Percentiles rank a stretch among this genome's conserved stretches.
Evolutionary conservation across 2,797 vertebrate species (phyloP).

Genomic region (Holocentrus rufus): DNA sequence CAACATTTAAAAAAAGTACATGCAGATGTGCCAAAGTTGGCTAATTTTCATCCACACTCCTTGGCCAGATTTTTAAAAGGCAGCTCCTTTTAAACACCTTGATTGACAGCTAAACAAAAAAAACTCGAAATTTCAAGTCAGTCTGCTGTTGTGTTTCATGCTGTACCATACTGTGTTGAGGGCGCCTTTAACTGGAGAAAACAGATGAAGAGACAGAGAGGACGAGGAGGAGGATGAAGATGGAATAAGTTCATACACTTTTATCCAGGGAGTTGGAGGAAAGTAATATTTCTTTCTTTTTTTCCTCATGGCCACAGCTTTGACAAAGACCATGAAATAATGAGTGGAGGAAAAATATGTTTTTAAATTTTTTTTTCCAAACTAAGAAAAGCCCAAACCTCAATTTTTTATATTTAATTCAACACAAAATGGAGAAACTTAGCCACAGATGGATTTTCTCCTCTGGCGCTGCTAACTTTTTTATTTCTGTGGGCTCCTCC

Average conservation of each 20-base stretch:
- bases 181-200: neutral
- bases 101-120: too few species aligned
- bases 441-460: neutral
- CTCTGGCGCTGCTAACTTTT: neutral
- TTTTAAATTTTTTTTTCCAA: neutral
- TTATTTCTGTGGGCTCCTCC: slow-evolving; percentile 7
- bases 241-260: neutral
- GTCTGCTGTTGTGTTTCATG: too few species aligned
- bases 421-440: slow-evolving; percentile 6
- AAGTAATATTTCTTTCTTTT: neutral
- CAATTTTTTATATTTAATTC: slow-evolving; percentile 12
- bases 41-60: too few species aligned
- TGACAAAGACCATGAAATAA: slow-evolving; percentile 8
- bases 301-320: neutral
- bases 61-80: too few species aligned
- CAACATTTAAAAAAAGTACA: neutral
- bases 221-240: neutral
- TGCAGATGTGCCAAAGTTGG: too few species aligned
- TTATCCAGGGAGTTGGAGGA: neutral
- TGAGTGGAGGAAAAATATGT: neutral
- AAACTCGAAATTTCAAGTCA: too few species aligned
- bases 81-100: too few species aligned
- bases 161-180: neutral
- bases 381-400: neutral
- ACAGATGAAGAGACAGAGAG: neutral